Evolutionary conservation across 2,113 vertebrate genomes (phyloP), one percentile per base, ranked within the genome.

Genomic region (Neoarius graeffei): DNA sequence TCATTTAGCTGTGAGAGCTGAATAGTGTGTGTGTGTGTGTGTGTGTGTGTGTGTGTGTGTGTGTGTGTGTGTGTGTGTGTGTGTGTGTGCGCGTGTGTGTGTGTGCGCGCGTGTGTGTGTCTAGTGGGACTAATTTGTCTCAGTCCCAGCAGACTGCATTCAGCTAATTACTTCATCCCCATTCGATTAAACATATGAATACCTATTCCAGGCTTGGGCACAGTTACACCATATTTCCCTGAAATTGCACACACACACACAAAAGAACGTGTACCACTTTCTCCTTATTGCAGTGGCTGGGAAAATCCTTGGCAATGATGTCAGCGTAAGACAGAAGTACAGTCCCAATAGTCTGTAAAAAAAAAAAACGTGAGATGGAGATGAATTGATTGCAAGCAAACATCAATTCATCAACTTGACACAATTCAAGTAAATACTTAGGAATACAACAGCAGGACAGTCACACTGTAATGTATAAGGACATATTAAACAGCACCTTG

Each of bases 281-380:
- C 94, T 99, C 98, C 94, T 99, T 99, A 90, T 97, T 97, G 92
- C 98, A 98, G 90, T 99, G 97, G 0, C 95, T 97, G 79, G 96
- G 96, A 1, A 98, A 99, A 89, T 98, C 98, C 92, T 98, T 99
- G 83, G 96, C 95, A 87, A 99, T 97, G 91, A 99, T 99, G 92
- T 99, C 97, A 0, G 98, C 97, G 0, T 99, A 99, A 79, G 99
- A 97, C 35, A 99, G 95, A 5, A 99, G 95, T 86, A 99, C 97
- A 0, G 99, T 99, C 87, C 98, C 98, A 85, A 99, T 99, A 57
- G 98, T 99, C 98, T 99, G 88, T 27, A 52, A 69, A 27, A 27
- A 59, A 84, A 4, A 1, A 20, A 23, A 80, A n/a, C 83, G 35
- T 2, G 1, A 74, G 5, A 73, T 54, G 2, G 56, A 84, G 35